phyloP scores from a whole-genome alignment of 2,888 invertebrate species.

The Parnassius glacialis region DNA sequence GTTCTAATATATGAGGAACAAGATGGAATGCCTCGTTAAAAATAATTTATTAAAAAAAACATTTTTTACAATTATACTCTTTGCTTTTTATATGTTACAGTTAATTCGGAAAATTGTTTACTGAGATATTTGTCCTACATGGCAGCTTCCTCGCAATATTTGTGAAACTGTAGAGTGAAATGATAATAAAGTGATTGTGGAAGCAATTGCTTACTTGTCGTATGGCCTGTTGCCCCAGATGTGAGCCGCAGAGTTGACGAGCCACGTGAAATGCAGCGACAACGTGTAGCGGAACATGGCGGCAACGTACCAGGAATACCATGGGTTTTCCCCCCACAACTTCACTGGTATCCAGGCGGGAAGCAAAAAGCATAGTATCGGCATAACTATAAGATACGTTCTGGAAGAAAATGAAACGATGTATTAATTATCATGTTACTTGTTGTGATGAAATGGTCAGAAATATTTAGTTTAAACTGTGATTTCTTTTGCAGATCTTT shows the following conservation, averaged over 20 bases:
- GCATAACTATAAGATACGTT: conserved; percentile 88
- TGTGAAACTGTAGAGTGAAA: conserved; percentile 1
- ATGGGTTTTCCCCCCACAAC: conserved; percentile 87
- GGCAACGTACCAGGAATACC: conserved; percentile 88
- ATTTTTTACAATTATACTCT: no score
- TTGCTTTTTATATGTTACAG: no score
- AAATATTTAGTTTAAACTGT: no score
- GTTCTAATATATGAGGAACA: no score
- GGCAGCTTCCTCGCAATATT: conserved; percentile 5
- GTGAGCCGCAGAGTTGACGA: conserved; percentile 96
- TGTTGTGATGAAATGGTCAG: no score
- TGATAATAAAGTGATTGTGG: not conserved
- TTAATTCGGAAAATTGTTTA: no score
- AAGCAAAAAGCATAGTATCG: conserved; percentile 88
- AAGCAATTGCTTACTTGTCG: conserved; percentile 83
- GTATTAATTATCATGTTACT: not conserved
- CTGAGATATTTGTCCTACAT: no score
- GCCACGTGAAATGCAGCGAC: conserved; percentile 93
- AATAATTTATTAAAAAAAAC: no score
- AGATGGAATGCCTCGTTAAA: no score
- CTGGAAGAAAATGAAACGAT: conserved; percentile 63
- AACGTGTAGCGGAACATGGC: conserved; percentile 88
- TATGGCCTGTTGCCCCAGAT: conserved; percentile 95
- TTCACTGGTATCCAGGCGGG: conserved; percentile 89
- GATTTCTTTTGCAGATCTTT: no score